Evolutionary conservation across 2,113 vertebrate genomes (phyloP), one percentile per base, ranked within the genome.

Genomic region (Cromileptes altivelis): DNA sequence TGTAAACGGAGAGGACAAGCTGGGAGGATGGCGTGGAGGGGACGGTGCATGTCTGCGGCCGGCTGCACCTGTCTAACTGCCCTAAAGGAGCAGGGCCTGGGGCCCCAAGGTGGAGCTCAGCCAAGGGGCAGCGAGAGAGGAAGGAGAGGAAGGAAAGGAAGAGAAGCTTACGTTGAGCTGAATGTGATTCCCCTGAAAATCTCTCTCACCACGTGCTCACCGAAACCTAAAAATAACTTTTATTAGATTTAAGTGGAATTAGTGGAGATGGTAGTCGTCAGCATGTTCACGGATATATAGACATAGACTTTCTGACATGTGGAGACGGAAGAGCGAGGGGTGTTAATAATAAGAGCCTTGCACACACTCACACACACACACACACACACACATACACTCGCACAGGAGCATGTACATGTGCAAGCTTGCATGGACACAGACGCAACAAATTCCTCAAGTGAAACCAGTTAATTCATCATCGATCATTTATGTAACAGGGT

Each of bases 181-280:
- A 90, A 92, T 92, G 89, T 74, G 84, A 91, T 92, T 93, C 91
- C 92, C 86, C 91, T 84, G 89, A 84, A 83, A 93, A 90, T 89
- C 85, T 61, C 60, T 76, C 42, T 80, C 78, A 80, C 77, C 27
- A 42, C 82, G 52, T 81, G 85, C 88, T 86, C 64, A 81, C 56
- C 52, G 40, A 45, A 14, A 62, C 80, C 86, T 94, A 93, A 91
- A 92, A 93, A 95, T 95, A 95, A 61, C 81, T 77, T 93, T 94
- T 91, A 92, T 94, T 84, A 80, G 90, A 82, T 92, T 94, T 93
- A 90, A 89, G 81, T 73, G 82, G 86, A 93, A 94, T 94, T 92
- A 91, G 88, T 82, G 70, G 61, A 81, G 88, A 91, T 78, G 75
- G 80, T 85, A 70, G 82, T 81, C 7, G 65, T 92, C 82, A 90